Conservation (phyloP, 2,797 vertebrate species). For the Pantherophis alleghaniensis region DNA sequence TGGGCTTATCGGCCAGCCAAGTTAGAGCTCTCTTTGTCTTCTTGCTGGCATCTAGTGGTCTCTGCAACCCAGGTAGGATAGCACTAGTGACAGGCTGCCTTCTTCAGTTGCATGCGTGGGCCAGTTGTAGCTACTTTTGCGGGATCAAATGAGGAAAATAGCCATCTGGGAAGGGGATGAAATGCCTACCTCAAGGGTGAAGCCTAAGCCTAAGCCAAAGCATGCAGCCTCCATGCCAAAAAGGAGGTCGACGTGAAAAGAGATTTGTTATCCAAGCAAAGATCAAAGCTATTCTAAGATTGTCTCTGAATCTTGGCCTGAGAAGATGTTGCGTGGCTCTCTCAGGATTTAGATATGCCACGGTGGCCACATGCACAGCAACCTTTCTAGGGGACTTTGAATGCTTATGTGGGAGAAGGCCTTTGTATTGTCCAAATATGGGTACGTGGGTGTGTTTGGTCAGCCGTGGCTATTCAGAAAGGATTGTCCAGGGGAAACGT, state of each 20-base stretch:
- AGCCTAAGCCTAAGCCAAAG: not conserved
- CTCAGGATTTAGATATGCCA: not conserved
- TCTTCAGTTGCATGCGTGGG: not conserved
- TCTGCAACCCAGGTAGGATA: not conserved
- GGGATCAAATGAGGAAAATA: not conserved
- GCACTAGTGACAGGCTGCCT: not conserved
- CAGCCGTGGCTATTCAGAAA: not conserved
- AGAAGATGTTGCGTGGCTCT: not conserved
- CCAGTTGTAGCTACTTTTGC: not conserved
- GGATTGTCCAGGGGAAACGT: not conserved
- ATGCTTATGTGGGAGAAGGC: not conserved
- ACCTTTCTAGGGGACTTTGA: not conserved
- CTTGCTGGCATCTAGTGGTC: not conserved
- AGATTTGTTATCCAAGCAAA: not conserved
- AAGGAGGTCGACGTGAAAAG: not conserved
- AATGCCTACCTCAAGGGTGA: not conserved
- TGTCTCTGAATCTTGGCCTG: not conserved
- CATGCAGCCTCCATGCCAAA: not conserved
- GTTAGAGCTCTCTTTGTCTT: not conserved
- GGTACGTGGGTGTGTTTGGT: not conserved
- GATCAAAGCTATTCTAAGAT: not conserved
- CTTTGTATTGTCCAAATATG: not conserved
- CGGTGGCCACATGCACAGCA: not conserved
- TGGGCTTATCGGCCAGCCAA: not conserved
- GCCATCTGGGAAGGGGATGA: not conserved